Percentiles rank a stretch among this genome's conserved stretches.
Conservation (phyloP, 1,140 invertebrate genomes). For the Nomia melanderi region DNA sequence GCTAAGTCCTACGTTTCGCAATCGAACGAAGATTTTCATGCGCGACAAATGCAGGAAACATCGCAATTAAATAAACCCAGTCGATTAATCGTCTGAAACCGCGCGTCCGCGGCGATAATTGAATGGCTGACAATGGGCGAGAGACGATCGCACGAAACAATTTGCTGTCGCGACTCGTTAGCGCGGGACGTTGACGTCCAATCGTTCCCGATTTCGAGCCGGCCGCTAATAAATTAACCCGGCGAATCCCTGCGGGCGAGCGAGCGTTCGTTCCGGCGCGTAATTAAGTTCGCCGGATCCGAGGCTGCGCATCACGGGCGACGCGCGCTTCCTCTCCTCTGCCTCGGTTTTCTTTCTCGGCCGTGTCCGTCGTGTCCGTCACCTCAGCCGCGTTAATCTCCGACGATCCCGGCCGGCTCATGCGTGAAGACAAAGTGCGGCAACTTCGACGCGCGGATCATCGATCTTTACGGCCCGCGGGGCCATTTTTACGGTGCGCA, state of each 20-base stretch:
- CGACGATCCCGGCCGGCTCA: slow-evolving; percentile 53
- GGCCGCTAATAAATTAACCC: slow-evolving; percentile 57
- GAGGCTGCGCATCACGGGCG: slow-evolving; percentile 17
- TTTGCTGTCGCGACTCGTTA: slow-evolving; percentile 50
- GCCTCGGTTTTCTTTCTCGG: slow-evolving; percentile 25
- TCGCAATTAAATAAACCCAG: too few relatives aligned
- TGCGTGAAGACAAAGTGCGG: slow-evolving; percentile 54
- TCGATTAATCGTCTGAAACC: slow-evolving; percentile 34
- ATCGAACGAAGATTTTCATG: too few relatives aligned
- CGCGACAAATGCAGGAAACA: not conserved
- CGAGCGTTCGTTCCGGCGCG: slow-evolving; percentile 27
- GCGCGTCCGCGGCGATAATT: slow-evolving; percentile 36
- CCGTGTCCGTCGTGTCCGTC: slow-evolving; percentile 2
- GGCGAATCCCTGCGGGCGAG: slow-evolving; percentile 22
- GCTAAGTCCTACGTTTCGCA: not conserved
- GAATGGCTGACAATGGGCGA: slow-evolving; percentile 26
- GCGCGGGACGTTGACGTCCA: slow-evolving; percentile 31
- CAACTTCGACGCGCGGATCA: slow-evolving; percentile 54
- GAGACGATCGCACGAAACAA: slow-evolving; percentile 38
- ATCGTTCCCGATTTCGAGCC: slow-evolving; percentile 54
- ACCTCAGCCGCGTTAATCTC: slow-evolving; percentile 60
- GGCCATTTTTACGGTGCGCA: slow-evolving; percentile 49
- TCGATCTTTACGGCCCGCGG: slow-evolving; percentile 59
- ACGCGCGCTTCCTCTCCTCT: slow-evolving; percentile 19
- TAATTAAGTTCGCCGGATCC: slow-evolving; percentile 61